These are phyloP conservation scores for Pomacea maculata DNA, from an alignment of 1,140 invertebrate genomes.

Conservation along the genomic window DNA sequence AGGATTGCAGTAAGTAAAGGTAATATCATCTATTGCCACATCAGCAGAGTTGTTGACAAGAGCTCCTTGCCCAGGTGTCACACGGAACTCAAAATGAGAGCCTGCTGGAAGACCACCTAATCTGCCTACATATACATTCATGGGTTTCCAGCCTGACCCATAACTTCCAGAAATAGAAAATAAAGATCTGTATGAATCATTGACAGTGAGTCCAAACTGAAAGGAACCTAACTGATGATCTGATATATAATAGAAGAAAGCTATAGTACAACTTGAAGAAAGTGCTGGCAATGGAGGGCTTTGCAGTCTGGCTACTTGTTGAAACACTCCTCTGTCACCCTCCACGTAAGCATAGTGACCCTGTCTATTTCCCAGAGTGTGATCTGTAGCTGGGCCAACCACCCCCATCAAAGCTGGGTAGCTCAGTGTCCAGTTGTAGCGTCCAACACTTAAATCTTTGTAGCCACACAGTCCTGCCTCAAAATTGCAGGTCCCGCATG, in stretches of 20 bases:
- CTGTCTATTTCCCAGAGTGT: slow-evolving; percentile 36
- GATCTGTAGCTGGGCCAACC: slow-evolving; percentile 39
- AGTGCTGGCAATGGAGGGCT: slow-evolving; percentile 52
- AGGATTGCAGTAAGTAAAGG: slow-evolving; percentile 64
- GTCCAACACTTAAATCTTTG: slow-evolving; percentile 56
- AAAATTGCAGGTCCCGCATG: slow-evolving; percentile 61
- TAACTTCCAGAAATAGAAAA: slow-evolving; percentile 11
- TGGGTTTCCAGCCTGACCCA: slow-evolving; percentile 34
- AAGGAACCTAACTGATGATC: slow-evolving; percentile 59
- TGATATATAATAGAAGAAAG: slow-evolving; percentile 80
- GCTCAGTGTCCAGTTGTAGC: slow-evolving; percentile 51
- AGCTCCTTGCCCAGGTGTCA: neutral
- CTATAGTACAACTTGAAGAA: slow-evolving; percentile 49
- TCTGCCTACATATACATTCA: slow-evolving; percentile 11
- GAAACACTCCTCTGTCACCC: slow-evolving; percentile 50
- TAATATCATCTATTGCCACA: slow-evolving; percentile 80
- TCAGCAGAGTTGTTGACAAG: slow-evolving; percentile 62
- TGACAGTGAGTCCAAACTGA: slow-evolving; percentile 3
- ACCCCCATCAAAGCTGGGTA: slow-evolving; percentile 28
- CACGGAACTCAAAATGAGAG: slow-evolving; percentile 15
- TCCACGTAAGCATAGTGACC: slow-evolving; percentile 57
- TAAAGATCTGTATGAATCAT: slow-evolving; percentile 19
- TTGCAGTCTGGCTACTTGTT: slow-evolving; percentile 42
- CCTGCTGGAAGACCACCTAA: neutral
- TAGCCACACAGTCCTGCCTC: slow-evolving; percentile 57